Evolutionary conservation across 2,797 vertebrate genomes (phyloP), one percentile per base, ranked within the genome.

Genomic region (Botia almorhae): DNA sequence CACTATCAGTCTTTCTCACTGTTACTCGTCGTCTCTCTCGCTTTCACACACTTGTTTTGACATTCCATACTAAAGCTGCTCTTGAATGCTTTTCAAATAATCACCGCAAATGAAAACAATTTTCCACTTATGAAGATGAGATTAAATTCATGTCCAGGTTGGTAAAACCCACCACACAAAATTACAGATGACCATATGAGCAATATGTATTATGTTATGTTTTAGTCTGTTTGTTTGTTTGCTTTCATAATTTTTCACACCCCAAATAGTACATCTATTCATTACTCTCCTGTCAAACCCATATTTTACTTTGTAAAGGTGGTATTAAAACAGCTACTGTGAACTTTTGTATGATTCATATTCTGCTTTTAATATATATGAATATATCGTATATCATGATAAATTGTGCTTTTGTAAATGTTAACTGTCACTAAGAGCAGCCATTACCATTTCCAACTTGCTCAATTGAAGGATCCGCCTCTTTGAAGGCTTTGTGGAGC

Each of bases 281-380:
- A 53, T 16, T 85, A 74, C 14, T 75, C 68, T 83, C 88, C 63
- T 81, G 86, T 89, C 87, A 85, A 87, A 87, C 84, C 85, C 87
- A 88, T 89, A 85, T 90, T 85, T 87, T 85, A 82, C 86, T 90
- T 87, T 87, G 63, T 80, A 87, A 85, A 90, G 82, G 90, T 92
- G 90, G 91, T 92, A 89, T 90, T 90, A 91, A 86, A 91, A 93
- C 89, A 88, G 89, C 92, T 92, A 92, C 93, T 94, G 93, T 94
- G 93, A 94, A 93, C 88, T 91, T 91, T 92, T 91, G 88, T 91
- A 93, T 88, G 87, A 91, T 92, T 93, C 89, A 90, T 87, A 88
- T 87, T 85, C 82, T 85, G 81, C 82, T 88, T 89, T 87, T 87
- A 90, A 91, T 92, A 91, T 93, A 92, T 92, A 90, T 91, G 86